Percentiles rank a stretch among this genome's conserved stretches.
Conservation (phyloP, 23 tunicate species). For the Clavelina lepadiformis region DNA sequence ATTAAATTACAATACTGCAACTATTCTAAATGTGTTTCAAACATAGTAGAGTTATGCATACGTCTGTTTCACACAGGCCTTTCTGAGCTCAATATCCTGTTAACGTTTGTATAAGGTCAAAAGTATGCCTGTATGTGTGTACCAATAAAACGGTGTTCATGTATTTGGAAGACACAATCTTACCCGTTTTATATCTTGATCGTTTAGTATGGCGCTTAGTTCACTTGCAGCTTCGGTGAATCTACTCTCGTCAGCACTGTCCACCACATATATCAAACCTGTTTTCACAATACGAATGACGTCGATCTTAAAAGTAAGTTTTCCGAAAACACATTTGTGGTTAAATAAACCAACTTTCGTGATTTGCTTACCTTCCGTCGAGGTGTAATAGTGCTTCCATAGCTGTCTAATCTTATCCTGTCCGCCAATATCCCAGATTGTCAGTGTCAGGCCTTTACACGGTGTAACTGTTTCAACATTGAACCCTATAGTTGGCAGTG, state of each 20-base stretch:
- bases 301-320: neutral
- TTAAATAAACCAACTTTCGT: neutral
- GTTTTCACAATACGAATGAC: neutral
- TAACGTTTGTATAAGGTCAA: no score
- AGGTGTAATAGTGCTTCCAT: conserved; percentile 91
- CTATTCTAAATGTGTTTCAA: no score
- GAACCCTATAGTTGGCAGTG: conserved; percentile 83
- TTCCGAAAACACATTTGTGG: neutral
- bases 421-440: conserved; percentile 93
- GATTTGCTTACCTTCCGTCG: conserved; percentile 60
- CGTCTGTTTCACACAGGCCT: no score
- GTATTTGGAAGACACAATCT: no score
- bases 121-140: no score
- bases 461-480: conserved; percentile 86
- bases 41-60: no score
- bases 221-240: conserved; percentile 81
- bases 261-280: conserved; percentile 86
- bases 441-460: conserved; percentile 63
- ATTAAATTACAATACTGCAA: no score
- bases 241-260: conserved; percentile 65
- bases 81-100: no score
- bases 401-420: conserved; percentile 80
- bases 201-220: conserved; percentile 60
- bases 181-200: conserved; percentile 43
- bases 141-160: no score